A percentile compares a stretch with the other conserved stretches of the same genome.
Conservation (phyloP, 2,888 invertebrate genomes). For the Megaustenia siamemsis region DNA sequence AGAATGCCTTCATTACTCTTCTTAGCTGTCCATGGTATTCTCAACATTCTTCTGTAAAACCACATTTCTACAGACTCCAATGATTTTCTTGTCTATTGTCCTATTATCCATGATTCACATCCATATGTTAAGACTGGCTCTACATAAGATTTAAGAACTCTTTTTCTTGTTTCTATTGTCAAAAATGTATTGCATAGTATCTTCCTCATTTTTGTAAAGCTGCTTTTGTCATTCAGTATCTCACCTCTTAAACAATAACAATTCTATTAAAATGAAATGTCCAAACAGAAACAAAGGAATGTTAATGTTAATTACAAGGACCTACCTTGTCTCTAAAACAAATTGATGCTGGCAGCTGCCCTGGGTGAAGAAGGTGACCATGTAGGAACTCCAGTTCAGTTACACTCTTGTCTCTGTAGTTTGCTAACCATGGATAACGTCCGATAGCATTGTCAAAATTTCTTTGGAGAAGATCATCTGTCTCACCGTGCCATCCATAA, state of each 20-base stretch:
- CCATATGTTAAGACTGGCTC: too few species aligned
- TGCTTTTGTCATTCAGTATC: not conserved
- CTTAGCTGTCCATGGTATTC: not conserved
- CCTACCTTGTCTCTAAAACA: constrained; percentile 75
- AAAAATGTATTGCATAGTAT: too few species aligned
- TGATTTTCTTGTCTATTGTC: not conserved
- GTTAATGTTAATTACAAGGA: not conserved
- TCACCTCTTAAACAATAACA: not conserved
- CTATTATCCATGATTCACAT: too few species aligned
- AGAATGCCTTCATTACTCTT: not conserved
- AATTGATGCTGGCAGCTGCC: constrained; percentile 70
- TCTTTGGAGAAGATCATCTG: constrained; percentile 71
- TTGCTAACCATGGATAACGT: constrained; percentile 73
- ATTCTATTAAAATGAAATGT: not conserved
- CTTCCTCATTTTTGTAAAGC: too few species aligned
- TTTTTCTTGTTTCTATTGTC: too few species aligned
- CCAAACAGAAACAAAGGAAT: too few species aligned
- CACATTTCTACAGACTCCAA: not conserved
- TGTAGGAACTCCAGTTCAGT: constrained; percentile 78
- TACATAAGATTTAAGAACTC: too few species aligned
- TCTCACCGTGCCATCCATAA: constrained; percentile 77
- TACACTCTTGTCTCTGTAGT: constrained; percentile 73
- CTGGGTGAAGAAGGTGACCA: constrained; percentile 76
- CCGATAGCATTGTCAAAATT: constrained; percentile 75
- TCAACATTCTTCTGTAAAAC: constrained; percentile 11